phyloP scores from a whole-genome alignment of 2,113 vertebrate species.

The Daboia siamensis region DNA sequence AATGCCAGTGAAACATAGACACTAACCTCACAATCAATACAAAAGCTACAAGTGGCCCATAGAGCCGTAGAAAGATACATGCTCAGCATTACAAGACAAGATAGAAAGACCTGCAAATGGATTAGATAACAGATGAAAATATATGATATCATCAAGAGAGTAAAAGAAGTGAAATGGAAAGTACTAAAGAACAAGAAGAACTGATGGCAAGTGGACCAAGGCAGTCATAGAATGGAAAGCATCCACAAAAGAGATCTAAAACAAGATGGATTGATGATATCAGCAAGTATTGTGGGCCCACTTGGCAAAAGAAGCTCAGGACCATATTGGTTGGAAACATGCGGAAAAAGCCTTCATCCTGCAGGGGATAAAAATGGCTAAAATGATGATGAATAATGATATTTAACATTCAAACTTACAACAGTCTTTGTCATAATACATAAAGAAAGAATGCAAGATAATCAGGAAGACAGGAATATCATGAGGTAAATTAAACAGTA shows the following conservation, averaged over 20 bases:
- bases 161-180: not conserved
- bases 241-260: not conserved
- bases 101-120: not conserved
- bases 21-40: not conserved
- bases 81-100: not conserved
- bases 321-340: not conserved
- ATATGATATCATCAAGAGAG: not conserved
- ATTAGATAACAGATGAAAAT: not conserved
- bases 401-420: not conserved
- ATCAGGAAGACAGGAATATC: not conserved
- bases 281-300: not conserved
- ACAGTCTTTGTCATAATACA: not conserved
- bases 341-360: not conserved
- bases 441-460: not conserved
- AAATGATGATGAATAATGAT: not conserved
- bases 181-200: not conserved
- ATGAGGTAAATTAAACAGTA: not conserved
- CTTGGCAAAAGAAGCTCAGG: not conserved
- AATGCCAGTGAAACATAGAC: not conserved
- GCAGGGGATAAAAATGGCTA: not conserved
- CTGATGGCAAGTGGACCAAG: not conserved
- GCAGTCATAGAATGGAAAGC: not conserved
- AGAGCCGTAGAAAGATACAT: not conserved
- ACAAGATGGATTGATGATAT: not conserved
- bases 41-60: not conserved